Evolutionary conservation across 2,888 invertebrate species (phyloP), one percentile per base, ranked within the genome.

Genomic region (Phortica okadai): DNA sequence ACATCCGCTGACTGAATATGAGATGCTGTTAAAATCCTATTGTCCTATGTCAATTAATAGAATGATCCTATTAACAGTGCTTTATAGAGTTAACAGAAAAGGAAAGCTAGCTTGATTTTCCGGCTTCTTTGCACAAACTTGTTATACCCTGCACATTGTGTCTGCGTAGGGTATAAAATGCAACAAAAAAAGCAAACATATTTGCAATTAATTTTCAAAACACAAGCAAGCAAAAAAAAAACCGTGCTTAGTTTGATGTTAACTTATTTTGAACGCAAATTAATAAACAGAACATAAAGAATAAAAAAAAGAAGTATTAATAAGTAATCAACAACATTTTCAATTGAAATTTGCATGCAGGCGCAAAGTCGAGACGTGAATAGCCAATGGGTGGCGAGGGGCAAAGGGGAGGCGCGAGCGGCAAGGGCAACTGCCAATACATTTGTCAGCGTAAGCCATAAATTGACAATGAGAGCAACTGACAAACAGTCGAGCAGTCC

Each of bases 251-350:
- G 6, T 6, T 56, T 56, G 11, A n/a, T 56, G 8, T 56, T 56
- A 11, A 6, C 16, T 56, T 56, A 74, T 74, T 62, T 74, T 62
- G 50, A 74, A 74, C 50, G 72, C 72, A 56, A 54, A 73, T 73
- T 73, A 42, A 16, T 21, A 69, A 33, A 69, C 25, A 69, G 44
- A 41, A 50, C 6, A 41, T n/a, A 74, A 54, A 33, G n/a, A 41
- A 58, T 59, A 75, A 64, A 70, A 25, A 69, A 77, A 74, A 77
- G 21, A 21, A 21, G 21, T 21, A 77, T 77, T 54, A 74, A 69
- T 62, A 67, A 73, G 69, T 33, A 76, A 78, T 58, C 75, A 78
- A 78, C 70, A 78, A 75, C 50, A 78, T 78, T 78, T 78, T 72
- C 64, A 75, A 67, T 74, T 45, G 62, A 64, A 59, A 74, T 77